Conservation (phyloP, 2,113 vertebrate genomes). For the Aldabrachelys gigantea region DNA sequence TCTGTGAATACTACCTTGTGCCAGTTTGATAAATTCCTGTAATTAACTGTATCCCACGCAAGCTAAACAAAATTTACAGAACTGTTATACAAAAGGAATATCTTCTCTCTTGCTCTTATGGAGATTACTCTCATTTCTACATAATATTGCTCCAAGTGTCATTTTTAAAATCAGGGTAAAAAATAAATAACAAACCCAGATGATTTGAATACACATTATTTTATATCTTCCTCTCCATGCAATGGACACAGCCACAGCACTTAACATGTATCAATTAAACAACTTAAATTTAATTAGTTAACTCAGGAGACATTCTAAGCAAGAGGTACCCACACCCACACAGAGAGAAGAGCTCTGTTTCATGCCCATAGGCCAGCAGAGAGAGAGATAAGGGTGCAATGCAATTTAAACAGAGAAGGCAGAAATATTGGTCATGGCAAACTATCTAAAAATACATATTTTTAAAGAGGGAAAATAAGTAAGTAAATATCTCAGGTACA, state of each 20-base stretch:
- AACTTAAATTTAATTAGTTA: conserved; percentile 74
- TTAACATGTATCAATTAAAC: conserved; percentile 74
- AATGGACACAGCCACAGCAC: conserved; percentile 21
- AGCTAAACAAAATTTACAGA: conserved; percentile 83
- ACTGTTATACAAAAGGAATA: conserved; percentile 70
- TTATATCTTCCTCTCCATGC: neutral
- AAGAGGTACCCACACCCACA: conserved; percentile 18
- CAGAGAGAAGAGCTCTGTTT: conserved; percentile 9
- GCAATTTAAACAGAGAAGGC: neutral
- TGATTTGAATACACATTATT: neutral
- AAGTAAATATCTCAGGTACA: neutral
- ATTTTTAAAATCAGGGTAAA: neutral
- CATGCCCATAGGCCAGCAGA: neutral
- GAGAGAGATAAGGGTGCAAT: neutral
- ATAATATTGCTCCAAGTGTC: conserved; percentile 44
- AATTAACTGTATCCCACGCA: conserved; percentile 85
- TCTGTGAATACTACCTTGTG: conserved; percentile 80
- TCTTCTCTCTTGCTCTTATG: conserved; percentile 51
- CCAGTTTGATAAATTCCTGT: conserved; percentile 87
- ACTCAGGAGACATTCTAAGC: conserved; percentile 42
- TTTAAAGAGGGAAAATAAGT: neutral
- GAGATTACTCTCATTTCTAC: conserved; percentile 56
- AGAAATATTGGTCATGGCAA: neutral
- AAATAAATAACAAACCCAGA: neutral
- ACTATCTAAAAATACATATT: neutral